Conservation (phyloP, 2,888 invertebrate species). For the Mythimna pallens region DNA sequence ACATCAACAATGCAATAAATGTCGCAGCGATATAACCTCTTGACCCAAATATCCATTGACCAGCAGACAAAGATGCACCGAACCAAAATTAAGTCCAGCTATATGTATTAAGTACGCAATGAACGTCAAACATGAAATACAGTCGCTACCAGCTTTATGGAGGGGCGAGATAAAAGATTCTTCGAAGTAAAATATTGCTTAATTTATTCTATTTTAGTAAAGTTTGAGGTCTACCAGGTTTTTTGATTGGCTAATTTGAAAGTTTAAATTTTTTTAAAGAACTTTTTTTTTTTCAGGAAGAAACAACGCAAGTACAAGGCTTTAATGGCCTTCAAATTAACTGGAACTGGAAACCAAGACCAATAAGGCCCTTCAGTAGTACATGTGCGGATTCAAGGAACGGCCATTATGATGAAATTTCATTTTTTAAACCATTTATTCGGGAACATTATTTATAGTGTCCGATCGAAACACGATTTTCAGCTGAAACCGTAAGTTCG, state of each 20-base stretch:
- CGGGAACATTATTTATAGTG: no score
- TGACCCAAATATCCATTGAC: conserved; percentile 8
- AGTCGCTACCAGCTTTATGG: neutral
- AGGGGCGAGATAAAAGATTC: conserved; percentile 27
- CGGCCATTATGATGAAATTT: no score
- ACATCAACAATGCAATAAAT: conserved; percentile 1
- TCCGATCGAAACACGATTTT: no score
- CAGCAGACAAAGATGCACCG: conserved; percentile 6
- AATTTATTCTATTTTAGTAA: conserved; percentile 36
- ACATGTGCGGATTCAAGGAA: no score
- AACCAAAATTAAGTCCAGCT: neutral
- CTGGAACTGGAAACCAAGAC: no score
- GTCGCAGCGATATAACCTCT: neutral
- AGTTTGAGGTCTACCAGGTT: conserved; percentile 14
- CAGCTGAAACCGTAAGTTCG: no score
- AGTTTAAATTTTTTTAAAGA: neutral
- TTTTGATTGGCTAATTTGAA: conserved; percentile 17
- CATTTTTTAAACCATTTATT: no score
- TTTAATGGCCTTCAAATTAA: no score
- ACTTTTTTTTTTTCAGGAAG: no score
- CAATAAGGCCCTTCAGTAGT: no score
- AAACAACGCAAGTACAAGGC: no score
- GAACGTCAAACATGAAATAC: conserved; percentile 33
- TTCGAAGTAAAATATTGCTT: conserved; percentile 28
- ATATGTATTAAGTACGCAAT: conserved; percentile 36